phyloP scores from a whole-genome alignment of 2,797 vertebrate genomes.

The Petrocephalus schoutedeni region DNA sequence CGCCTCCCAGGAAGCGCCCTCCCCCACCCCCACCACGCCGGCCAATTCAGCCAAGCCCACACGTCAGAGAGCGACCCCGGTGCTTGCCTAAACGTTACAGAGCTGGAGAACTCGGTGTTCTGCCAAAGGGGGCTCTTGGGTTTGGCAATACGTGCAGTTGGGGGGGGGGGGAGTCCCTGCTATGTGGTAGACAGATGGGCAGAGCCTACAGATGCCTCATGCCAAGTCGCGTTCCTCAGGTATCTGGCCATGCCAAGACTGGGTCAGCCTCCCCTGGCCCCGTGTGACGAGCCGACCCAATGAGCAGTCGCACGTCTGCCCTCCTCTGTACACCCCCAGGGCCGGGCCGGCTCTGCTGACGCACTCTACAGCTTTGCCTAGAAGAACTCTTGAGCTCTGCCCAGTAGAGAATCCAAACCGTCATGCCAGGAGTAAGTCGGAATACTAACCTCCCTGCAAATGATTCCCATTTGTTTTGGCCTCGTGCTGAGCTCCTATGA shows the following conservation, averaged over 20 bases:
- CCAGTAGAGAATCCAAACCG: neutral
- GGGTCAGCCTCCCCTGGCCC: neutral
- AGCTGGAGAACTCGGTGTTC: slow-evolving; percentile 17
- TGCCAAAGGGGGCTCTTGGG: slow-evolving; percentile 8
- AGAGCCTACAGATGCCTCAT: neutral
- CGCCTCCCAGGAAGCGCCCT: neutral
- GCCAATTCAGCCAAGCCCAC: slow-evolving; percentile 30
- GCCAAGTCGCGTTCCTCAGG: neutral
- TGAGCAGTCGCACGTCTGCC: neutral
- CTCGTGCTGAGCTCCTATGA: neutral
- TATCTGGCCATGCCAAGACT: neutral
- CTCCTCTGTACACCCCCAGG: neutral
- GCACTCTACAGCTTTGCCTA: neutral
- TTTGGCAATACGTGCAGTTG: neutral
- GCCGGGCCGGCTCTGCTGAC: neutral
- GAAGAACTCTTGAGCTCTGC: neutral
- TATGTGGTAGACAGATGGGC: slow-evolving; percentile 22
- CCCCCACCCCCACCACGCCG: slow-evolving; percentile 20
- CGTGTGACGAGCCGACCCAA: neutral
- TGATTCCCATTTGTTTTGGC: neutral
- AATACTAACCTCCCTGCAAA: neutral
- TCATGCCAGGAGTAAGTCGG: neutral
- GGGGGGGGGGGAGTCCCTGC: neutral
- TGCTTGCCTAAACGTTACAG: slow-evolving; percentile 20
- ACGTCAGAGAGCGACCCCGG: slow-evolving; percentile 13